A percentile compares a stretch with the other conserved stretches of the same genome.
phyloP scores from a whole-genome alignment of 2,888 invertebrate species.

The Linnaemya tessellans region DNA sequence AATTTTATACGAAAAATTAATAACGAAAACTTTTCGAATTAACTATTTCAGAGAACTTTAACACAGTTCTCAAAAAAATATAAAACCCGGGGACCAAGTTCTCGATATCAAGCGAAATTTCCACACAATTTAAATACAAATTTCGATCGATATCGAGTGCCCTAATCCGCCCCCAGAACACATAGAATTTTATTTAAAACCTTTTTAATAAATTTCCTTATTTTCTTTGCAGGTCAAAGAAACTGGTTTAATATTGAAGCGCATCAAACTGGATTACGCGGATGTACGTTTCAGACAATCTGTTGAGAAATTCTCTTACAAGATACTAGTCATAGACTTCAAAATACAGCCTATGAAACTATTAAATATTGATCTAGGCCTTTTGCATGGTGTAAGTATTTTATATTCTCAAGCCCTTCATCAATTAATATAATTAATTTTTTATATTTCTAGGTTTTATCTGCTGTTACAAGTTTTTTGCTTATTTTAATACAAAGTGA shows the following conservation, averaged over 20 bases:
- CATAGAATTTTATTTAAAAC: too few species aligned
- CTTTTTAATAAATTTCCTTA: neutral
- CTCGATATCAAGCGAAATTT: too few species aligned
- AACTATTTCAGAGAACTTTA: too few species aligned
- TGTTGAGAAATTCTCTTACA: constrained; percentile 78
- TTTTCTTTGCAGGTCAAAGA: constrained; percentile 71
- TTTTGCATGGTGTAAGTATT: constrained; percentile 75
- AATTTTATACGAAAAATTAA: too few species aligned
- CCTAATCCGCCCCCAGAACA: too few species aligned
- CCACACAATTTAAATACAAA: too few species aligned
- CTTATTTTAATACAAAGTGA: constrained; percentile 81
- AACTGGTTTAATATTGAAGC: constrained; percentile 78
- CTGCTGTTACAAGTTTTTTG: constrained; percentile 79
- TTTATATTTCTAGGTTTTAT: constrained; percentile 75
- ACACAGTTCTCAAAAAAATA: too few species aligned
- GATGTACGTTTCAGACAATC: constrained; percentile 78
- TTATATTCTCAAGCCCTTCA: neutral
- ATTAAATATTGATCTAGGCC: constrained; percentile 77
- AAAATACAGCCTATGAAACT: constrained; percentile 79
- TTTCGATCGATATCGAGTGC: too few species aligned
- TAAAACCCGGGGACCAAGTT: too few species aligned
- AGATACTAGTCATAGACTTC: constrained; percentile 75
- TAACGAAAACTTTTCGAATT: too few species aligned
- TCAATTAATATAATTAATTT: constrained; percentile 11
- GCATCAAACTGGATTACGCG: constrained; percentile 74